Evolutionary conservation across 2,113 vertebrate species (phyloP).

Genomic region (Rana temporaria): DNA sequence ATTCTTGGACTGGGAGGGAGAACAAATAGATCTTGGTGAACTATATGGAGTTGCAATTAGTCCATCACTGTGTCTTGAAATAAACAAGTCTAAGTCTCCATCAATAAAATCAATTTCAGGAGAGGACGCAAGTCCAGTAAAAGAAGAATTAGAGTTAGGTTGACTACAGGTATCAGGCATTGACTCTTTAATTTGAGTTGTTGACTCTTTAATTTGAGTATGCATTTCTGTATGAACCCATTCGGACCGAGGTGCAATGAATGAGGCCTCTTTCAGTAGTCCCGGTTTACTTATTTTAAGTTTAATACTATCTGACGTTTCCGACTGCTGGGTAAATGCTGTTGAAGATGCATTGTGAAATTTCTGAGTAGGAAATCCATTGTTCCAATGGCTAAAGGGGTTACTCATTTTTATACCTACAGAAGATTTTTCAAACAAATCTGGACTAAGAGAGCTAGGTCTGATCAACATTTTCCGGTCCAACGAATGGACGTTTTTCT

Average conservation of each 20-base stretch:
- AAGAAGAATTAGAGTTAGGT: constrained; percentile 82
- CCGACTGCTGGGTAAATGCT: constrained; percentile 66
- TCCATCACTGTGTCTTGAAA: constrained; percentile 80
- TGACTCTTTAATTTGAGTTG: constrained; percentile 77
- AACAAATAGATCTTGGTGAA: constrained; percentile 90
- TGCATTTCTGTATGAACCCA: constrained; percentile 83
- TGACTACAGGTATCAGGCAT: constrained; percentile 75
- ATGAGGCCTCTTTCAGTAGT: constrained; percentile 77
- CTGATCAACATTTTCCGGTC: constrained; percentile 72
- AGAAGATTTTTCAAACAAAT: constrained; percentile 82
- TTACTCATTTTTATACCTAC: constrained; percentile 73
- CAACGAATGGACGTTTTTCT: constrained; percentile 73
- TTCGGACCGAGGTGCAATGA: constrained; percentile 65
- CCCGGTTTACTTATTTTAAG: constrained; percentile 80
- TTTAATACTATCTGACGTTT: constrained; percentile 72
- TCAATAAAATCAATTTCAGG: constrained; percentile 86
- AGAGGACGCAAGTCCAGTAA: constrained; percentile 82
- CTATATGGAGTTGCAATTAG: constrained; percentile 91
- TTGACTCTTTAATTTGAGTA: constrained; percentile 76
- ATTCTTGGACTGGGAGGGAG: constrained; percentile 87
- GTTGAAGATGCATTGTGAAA: constrained; percentile 71
- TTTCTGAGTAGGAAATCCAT: constrained; percentile 69
- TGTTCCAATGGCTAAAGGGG: constrained; percentile 72
- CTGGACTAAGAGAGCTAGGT: constrained; percentile 76
- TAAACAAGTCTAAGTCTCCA: constrained; percentile 79